Base-by-base conservation (phyloP, 2,888 invertebrate species). In the Lycocerus yunnanus region DNA sequence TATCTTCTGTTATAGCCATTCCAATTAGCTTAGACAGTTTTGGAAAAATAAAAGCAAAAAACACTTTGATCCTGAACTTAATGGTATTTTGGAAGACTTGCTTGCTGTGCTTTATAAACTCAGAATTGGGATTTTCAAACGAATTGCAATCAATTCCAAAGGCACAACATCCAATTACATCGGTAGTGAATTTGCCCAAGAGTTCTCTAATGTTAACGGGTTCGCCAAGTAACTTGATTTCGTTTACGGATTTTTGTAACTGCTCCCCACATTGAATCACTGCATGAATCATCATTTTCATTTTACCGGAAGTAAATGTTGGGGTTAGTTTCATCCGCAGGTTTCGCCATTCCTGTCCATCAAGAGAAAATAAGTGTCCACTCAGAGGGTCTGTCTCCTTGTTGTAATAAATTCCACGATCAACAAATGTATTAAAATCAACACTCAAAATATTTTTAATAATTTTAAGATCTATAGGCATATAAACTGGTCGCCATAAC, bases 61-160 rank as follows among this genome's bases (percentile, higher is more conserved):
- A 1, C 0, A 4, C 15, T 88, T 88, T 78, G 88, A 68, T 61
- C 15, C 69, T 16, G 68, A 74, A 72, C n/a, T 69, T 70, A 3
- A 71, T 63, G 5, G 74, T 66, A 10, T 71, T 63, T 58, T 78
- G 73, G 1, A 78, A 18, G 43, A 71, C 75, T 18, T 72, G 68
- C 1, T 76, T 78, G 59, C 78, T 73, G 14, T 71, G 15, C 9
- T 68, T 18, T 43, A 43, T 43, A 81, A 90, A 90, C 73, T 89
- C 88, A 0, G 89, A 88, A 72, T 89, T 84, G 0, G 88, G 84
- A 81, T 88, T 86, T 66, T 86, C 85, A 68, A 90, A 88, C 20
- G 89, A 88, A 79, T 90, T 88, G 76, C 89, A 88, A 76, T 90
- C 88, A 9, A 90, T 85, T 27, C 90, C 90, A 80, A 90, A 91